Base-by-base conservation (phyloP, 2,113 vertebrate genomes). In the Pelecanus crispus region DNA sequence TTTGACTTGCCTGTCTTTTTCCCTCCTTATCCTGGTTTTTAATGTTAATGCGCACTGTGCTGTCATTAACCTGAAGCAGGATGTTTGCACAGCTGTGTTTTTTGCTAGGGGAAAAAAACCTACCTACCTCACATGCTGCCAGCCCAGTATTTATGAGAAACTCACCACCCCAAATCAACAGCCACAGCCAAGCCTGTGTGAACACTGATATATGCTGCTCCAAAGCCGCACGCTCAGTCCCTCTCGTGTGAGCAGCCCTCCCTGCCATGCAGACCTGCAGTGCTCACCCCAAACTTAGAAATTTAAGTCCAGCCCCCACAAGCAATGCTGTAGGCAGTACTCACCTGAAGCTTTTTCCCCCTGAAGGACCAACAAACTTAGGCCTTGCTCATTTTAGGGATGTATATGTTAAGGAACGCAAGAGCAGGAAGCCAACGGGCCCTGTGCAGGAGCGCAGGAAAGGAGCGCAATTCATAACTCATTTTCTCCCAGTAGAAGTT, bases 151-250 rank as follows among this genome's bases (percentile, higher is more conserved):
- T 40, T 42, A 67, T 15, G 36, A 68, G 92, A 81, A 90, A 75
- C 40, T 13, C 0, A 0, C 14, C 25, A 62, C 1, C 6, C 36
- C 12, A 20, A 36, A 0, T 0, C 47, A 75, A 63, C 67, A 86
- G 63, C 29, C 40, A 45, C 44, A 59, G 79, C 38, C 42, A 81
- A 58, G 42, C 19, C 29, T 67, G 26, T 25, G 38, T n/a, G n/a
- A 79, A 50, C 52, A 40, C 2, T 0, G 1, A 5, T 4, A 34
- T 7, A 34, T 50, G 12, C 49, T 70, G 58, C 63, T 80, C 67
- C 68, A 66, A 40, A 81, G 80, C 49, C 77, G 59, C 59, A 68
- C 1, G 2, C 55, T 53, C n/a, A 20, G 75, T 53, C 38, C 50
- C 61, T 70, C 32, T 21, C 0, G 0, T 34, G 38, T 28, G 24